These are phyloP conservation scores for Paelopatides confundens DNA, from an alignment of 53 echinoderm and acorn worm genomes.

Conservation along the genomic window DNA sequence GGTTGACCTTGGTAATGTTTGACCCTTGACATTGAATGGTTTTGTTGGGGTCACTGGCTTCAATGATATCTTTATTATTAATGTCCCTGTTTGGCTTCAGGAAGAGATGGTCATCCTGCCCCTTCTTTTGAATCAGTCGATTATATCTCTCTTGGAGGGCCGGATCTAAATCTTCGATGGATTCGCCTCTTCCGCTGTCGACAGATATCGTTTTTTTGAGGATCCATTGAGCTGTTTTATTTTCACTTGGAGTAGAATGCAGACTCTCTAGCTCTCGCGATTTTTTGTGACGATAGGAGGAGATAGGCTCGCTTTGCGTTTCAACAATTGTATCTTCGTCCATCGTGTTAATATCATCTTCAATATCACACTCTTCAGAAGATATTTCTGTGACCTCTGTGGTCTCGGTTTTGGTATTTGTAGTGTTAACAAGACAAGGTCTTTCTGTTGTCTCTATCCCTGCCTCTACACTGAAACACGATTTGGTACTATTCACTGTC, in stretches of 20 bases:
- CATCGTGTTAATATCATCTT: slow-evolving; percentile 1
- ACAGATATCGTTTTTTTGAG: slow-evolving; percentile 87
- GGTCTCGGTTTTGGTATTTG: background rate
- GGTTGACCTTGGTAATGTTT: slow-evolving; percentile 14
- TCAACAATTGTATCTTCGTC: background rate
- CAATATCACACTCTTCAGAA: background rate
- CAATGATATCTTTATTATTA: background rate
- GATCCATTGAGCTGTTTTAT: slow-evolving; percentile 41
- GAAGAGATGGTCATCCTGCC: too few species aligned
- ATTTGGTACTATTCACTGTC: slow-evolving; percentile 75
- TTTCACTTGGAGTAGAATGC: background rate
- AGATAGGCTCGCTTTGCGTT: background rate
- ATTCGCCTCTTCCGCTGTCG: slow-evolving; percentile 91
- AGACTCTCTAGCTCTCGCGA: slow-evolving; percentile 39
- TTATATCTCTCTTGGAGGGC: background rate
- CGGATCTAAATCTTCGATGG: slow-evolving; percentile 76
- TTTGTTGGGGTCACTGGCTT: background rate
- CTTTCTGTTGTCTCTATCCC: slow-evolving; percentile 1
- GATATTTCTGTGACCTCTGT: background rate
- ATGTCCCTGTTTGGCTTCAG: background rate
- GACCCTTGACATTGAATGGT: background rate
- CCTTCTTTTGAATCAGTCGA: background rate
- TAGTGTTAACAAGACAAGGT: background rate
- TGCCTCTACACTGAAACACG: slow-evolving; percentile 80
- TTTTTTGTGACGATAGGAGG: slow-evolving; percentile 7